A percentile compares a stretch with the other conserved stretches of the same genome.
Evolutionary conservation across 2,888 invertebrate species (phyloP).

Genomic region (Lasioglossum calceatum): DNA sequence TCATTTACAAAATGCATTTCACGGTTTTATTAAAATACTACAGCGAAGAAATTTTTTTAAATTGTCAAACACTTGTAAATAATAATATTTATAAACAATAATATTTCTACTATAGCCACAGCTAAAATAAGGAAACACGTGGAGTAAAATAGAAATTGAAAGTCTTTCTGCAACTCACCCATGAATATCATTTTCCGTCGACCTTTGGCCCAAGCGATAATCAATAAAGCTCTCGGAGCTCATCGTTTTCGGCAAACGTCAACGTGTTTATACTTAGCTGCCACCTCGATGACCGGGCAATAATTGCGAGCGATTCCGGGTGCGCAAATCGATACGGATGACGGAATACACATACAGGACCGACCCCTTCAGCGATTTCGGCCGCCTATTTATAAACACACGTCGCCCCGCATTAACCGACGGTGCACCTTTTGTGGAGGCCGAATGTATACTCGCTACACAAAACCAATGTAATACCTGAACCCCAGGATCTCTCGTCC

Average conservation of each 20-base stretch:
- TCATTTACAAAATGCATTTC: not conserved
- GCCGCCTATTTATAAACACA: slow-evolving; percentile 78
- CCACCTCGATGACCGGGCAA: slow-evolving; percentile 55
- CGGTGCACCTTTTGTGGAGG: slow-evolving; percentile 76
- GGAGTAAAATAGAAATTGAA: not conserved
- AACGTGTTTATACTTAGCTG: slow-evolving; percentile 51
- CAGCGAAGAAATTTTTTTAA: not conserved
- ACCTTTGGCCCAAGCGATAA: not conserved
- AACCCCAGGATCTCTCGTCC: slow-evolving; percentile 35
- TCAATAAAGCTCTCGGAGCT: slow-evolving; percentile 9
- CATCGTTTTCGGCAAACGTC: slow-evolving; percentile 39
- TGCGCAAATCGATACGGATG: slow-evolving; percentile 56
- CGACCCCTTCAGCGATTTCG: slow-evolving; percentile 50
- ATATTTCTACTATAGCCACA: not conserved
- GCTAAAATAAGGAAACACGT: no score
- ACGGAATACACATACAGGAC: slow-evolving; percentile 45
- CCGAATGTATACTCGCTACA: slow-evolving; percentile 50
- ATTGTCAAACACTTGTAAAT: not conserved
- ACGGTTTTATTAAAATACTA: not conserved
- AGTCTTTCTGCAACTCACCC: not conserved
- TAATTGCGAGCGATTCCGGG: slow-evolving; percentile 59
- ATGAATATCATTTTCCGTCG: not conserved
- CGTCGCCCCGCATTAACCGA: slow-evolving; percentile 76
- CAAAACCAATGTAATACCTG: slow-evolving; percentile 67
- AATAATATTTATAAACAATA: not conserved